These are phyloP conservation scores for Bradysia coprophila DNA, from an alignment of 1,140 invertebrate species.

Conservation along the genomic window DNA sequence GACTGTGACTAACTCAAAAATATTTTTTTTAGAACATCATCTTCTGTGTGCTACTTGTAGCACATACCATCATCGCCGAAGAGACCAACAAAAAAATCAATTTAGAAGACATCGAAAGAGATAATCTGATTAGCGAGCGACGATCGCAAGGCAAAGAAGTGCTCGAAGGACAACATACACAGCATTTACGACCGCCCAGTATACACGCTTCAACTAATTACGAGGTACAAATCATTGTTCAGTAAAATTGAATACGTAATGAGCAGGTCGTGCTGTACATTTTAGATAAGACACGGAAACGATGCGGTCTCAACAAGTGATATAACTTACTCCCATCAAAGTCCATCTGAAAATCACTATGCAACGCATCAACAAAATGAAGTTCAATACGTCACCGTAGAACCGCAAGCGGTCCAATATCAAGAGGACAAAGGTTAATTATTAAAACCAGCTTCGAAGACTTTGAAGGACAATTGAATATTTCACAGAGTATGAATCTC, in stretches of 20 bases:
- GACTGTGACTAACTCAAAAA: no score
- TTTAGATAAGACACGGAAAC: background rate
- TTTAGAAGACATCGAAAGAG: conserved; percentile 4
- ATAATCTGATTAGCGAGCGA: conserved; percentile 3
- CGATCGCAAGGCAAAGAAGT: background rate
- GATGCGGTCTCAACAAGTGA: no score
- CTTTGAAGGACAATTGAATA: no score
- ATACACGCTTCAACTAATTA: background rate
- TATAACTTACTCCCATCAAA: no score
- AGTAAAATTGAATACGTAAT: background rate
- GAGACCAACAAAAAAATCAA: conserved; percentile 5
- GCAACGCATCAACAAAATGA: background rate
- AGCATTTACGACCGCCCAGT: background rate
- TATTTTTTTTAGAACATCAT: no score
- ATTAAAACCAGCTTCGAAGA: background rate
- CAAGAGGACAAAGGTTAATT: background rate
- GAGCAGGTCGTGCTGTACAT: no score
- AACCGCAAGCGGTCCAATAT: background rate
- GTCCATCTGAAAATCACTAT: no score
- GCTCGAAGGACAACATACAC: background rate
- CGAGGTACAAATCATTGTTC: background rate
- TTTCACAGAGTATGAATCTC: no score
- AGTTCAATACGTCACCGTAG: background rate
- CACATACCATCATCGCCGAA: no score
- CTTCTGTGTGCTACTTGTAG: no score